Evolutionary conservation across 2,113 vertebrate species (phyloP), one percentile per base, ranked within the genome.

Genomic region (Sturnira hondurensis): DNA sequence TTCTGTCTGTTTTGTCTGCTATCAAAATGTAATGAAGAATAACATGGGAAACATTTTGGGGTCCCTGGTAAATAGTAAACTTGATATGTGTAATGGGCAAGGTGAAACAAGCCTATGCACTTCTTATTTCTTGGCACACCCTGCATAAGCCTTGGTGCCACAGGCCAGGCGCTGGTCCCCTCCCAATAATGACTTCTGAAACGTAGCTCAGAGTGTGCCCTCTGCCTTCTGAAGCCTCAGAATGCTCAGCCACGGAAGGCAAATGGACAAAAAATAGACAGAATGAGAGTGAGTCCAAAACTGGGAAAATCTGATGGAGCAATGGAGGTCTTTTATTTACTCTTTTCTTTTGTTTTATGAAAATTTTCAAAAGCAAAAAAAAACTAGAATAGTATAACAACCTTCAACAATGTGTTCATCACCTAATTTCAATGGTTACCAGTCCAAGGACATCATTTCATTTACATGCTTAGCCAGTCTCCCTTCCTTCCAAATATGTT

Each of bases 361-460:
- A 78, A 76, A 84, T 22, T 76, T 93, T 68, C 43, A 54, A 65
- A 90, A 15, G 86, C 41, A 17, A 58, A n/a, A 38, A 89, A 36
- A 38, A 93, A 19, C 50, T 61, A 54, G 36, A 80, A 58, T 74
- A 76, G 41, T 47, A 22, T 45, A 89, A 67, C 41, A n/a, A 67
- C 19, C 28, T 38, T 2, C 24, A 31, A 0, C 4, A 22, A 0
- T 7, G 26, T 33, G 31, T 74, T 78, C 61, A 26, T 58, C 24
- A 12, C 61, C 61, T 3, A 12, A 7, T 24, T 31, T 36, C 67
- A 94, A 16, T 26, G 85, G 73, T 41, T 58, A 47, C 14, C 68
- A 41, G 16, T 22, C 20, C 50, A 22, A 16, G 70, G 0, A 77
- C 67, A 10, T 63, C 36, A 7, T 77, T 56, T 83, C 47, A 52